These are phyloP conservation scores for Tringa solitaria DNA, from an alignment of 2,113 vertebrate species.

Conservation along the genomic window DNA sequence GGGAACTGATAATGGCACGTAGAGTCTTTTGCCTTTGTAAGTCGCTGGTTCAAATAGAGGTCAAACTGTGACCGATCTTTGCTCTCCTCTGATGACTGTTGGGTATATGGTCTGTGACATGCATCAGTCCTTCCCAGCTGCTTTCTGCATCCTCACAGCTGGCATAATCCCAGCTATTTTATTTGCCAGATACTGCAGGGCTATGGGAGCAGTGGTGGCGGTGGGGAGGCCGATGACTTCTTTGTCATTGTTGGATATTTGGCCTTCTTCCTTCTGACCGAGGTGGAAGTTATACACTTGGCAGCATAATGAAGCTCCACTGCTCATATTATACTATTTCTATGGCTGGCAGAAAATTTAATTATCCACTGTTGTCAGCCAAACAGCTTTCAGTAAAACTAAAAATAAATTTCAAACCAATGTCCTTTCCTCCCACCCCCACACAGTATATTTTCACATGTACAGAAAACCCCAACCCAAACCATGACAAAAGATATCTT, in stretches of 20 bases:
- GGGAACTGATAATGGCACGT: background rate
- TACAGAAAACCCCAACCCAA: background rate
- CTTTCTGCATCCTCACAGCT: background rate
- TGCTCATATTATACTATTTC: background rate
- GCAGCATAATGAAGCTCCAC: background rate
- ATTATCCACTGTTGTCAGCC: background rate
- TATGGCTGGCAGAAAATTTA: background rate
- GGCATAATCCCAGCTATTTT: background rate
- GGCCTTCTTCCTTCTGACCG: background rate
- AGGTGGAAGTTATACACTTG: background rate
- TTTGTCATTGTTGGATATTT: constrained; percentile 24
- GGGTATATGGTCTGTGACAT: background rate
- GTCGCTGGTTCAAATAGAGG: background rate
- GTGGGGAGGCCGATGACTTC: background rate
- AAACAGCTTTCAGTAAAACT: background rate
- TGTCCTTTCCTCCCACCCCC: background rate
- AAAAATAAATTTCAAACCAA: background rate
- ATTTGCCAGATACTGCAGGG: background rate
- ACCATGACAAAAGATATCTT: background rate
- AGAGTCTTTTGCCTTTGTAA: background rate
- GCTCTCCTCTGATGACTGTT: background rate
- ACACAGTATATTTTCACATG: background rate
- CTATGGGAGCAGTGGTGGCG: background rate
- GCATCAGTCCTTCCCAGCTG: background rate
- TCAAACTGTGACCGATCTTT: background rate